phyloP scores from a whole-genome alignment of 2,888 invertebrate genomes.

The Panorpa germanica region DNA sequence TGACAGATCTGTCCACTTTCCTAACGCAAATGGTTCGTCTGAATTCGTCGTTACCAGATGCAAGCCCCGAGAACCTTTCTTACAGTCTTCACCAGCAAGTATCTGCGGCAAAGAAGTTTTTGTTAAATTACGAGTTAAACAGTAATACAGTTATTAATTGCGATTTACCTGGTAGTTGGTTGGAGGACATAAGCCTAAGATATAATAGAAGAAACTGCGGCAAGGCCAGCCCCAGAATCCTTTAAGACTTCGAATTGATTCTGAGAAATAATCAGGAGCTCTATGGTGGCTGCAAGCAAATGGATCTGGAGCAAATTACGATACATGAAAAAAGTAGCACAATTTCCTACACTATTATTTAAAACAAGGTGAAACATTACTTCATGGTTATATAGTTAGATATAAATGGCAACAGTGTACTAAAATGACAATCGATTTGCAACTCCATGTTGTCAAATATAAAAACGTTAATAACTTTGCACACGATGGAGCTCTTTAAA shows the following conservation, averaged over 20 bases:
- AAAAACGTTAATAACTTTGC: too few relatives aligned
- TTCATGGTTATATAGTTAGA: too few relatives aligned
- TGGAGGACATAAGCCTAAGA: slow-evolving; percentile 36
- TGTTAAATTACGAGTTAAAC: too few relatives aligned
- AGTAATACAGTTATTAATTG: too few relatives aligned
- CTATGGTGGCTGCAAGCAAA: slow-evolving; percentile 45
- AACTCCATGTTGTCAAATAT: slow-evolving; percentile 6
- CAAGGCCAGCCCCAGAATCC: slow-evolving; percentile 52
- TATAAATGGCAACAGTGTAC: too few relatives aligned
- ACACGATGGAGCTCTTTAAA: too few relatives aligned
- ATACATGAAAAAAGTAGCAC: slow-evolving; percentile 9
- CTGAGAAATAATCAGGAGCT: slow-evolving; percentile 40
- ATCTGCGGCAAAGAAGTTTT: too few relatives aligned
- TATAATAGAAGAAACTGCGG: slow-evolving; percentile 31
- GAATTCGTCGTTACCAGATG: slow-evolving; percentile 33
- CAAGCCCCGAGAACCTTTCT: slow-evolving; percentile 25
- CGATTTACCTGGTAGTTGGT: slow-evolving; percentile 23
- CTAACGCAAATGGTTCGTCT: slow-evolving; percentile 34
- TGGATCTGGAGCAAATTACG: slow-evolving; percentile 23
- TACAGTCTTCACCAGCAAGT: slow-evolving; percentile 29
- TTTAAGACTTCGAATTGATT: slow-evolving; percentile 36
- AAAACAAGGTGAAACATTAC: background rate
- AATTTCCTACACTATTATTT: background rate
- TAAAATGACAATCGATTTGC: background rate
- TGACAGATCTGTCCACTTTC: slow-evolving; percentile 28